Evolutionary conservation across 2,888 invertebrate species (phyloP).

Genomic region (Cerceris ruficornis): DNA sequence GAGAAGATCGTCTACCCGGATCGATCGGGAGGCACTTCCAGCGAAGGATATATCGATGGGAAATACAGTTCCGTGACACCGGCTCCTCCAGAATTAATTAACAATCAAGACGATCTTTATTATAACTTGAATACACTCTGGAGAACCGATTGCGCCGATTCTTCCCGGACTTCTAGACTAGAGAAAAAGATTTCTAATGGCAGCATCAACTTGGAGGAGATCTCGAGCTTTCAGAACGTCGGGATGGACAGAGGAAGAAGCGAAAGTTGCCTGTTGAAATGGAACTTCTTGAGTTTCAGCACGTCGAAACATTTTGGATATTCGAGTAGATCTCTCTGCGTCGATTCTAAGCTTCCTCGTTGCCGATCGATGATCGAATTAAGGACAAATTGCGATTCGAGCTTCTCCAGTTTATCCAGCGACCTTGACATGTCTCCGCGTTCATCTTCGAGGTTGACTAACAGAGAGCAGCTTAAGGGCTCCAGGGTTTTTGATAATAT

Average conservation of each 20-base stretch:
- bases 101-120: constrained; percentile 41
- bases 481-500: constrained; percentile 64
- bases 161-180: constrained; percentile 21
- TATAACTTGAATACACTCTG: constrained; percentile 44
- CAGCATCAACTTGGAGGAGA: constrained; percentile 34
- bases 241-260: constrained; percentile 62
- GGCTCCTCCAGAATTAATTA: constrained; percentile 40
- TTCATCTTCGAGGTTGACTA: constrained; percentile 5
- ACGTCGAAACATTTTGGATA: constrained; percentile 49
- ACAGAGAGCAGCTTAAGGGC: constrained; percentile 30
- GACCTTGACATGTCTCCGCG: constrained; percentile 34
- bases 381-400: constrained; percentile 37
- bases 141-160: constrained; percentile 47
- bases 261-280: constrained; percentile 70
- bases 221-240: constrained; percentile 9
- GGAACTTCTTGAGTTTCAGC: constrained; percentile 65
- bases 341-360: constrained; percentile 54
- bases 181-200: constrained; percentile 21
- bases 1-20: constrained; percentile 72
- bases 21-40: constrained; percentile 71
- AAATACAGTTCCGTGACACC: constrained; percentile 61
- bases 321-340: neutral
- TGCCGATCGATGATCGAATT: constrained; percentile 76
- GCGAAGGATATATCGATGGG: constrained; percentile 66
- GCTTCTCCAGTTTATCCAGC: constrained; percentile 32